Percentiles rank a stretch among this genome's conserved stretches.
phyloP scores from a whole-genome alignment of 2,113 vertebrate genomes.

The Syngnathus scovelli region DNA sequence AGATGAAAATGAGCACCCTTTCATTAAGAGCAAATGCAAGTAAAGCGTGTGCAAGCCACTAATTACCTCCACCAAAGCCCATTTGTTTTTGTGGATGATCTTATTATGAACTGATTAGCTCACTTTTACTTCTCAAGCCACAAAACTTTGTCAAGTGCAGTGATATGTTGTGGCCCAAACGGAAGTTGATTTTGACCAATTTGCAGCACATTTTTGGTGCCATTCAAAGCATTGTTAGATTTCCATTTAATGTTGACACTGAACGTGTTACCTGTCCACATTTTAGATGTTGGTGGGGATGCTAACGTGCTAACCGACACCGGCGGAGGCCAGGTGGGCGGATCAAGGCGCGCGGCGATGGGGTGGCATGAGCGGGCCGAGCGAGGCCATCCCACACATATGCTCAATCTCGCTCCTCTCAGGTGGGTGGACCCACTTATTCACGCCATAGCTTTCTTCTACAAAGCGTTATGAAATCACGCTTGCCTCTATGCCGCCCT shows the following conservation, averaged over 20 bases:
- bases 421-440: conserved; percentile 80
- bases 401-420: conserved; percentile 61
- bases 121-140: not conserved
- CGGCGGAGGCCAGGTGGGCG: conserved; percentile 70
- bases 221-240: not conserved
- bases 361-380: conserved; percentile 65
- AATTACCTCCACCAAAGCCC: not conserved
- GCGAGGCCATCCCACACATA: conserved; percentile 74
- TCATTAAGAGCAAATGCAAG: not conserved
- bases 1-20: not conserved
- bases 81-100: not conserved
- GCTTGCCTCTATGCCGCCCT: conserved; percentile 30
- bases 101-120: not conserved
- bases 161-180: not conserved
- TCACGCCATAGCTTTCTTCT: conserved; percentile 68
- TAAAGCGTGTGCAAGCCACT: not conserved
- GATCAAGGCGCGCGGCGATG: conserved; percentile 70
- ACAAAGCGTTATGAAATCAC: conserved; percentile 70
- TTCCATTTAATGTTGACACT: not conserved
- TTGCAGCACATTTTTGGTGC: not conserved
- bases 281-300: conserved; percentile 25
- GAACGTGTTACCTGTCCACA: not conserved
- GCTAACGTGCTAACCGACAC: conserved; percentile 61
- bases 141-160: not conserved
- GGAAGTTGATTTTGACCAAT: not conserved